Base-by-base conservation (phyloP, 2,113 vertebrate genomes). In the Natator depressus region DNA sequence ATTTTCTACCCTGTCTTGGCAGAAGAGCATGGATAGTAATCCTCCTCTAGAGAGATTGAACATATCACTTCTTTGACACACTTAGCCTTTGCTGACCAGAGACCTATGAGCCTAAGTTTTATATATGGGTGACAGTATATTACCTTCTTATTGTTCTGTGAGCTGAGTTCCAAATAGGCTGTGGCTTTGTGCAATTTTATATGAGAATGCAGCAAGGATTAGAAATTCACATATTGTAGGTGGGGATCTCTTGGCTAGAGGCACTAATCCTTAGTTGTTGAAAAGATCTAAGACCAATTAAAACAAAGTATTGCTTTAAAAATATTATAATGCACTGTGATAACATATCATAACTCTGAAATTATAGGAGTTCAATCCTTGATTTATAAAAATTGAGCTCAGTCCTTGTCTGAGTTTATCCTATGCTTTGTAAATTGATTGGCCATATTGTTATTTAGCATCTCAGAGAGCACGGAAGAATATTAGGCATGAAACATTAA, bases 401-500 rank as follows among this genome's bases (percentile, higher is more conserved):
- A 84, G 89, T 81, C 80, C 82, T 91, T 97, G 90, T 96, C 91
- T 90, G 82, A 93, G 72, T 81, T 65, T 91, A 87, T 94, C 79
- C 57, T 90, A 4, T 87, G 96, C 96, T 93, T 95, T 96, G 47
- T 55, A 95, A 97, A 98, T 97, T 98, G 98, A 98, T 98, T 98
- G 24, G 82, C 97, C 97, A 94, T 98, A 98, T 97, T 98, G 98
- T 98, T 98, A 98, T 98, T 98, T 98, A 97, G 98, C 93, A 97
- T 98, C 96, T 98, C 97, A 97, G 95, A 97, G 97, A 98, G 94
- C 97, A 94, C 22, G 53, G 93, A 97, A 84, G 92, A 98, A 97
- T 98, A 98, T 96, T 98, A 98, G 98, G 97, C 97, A 99, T 98
- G 98, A 99, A 98, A 99, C 99, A 99, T 99, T 99, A 99, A 99